Evolutionary conservation across 2,888 invertebrate species (phyloP), one percentile per base, ranked within the genome.

Genomic region (Morpho achilles): DNA sequence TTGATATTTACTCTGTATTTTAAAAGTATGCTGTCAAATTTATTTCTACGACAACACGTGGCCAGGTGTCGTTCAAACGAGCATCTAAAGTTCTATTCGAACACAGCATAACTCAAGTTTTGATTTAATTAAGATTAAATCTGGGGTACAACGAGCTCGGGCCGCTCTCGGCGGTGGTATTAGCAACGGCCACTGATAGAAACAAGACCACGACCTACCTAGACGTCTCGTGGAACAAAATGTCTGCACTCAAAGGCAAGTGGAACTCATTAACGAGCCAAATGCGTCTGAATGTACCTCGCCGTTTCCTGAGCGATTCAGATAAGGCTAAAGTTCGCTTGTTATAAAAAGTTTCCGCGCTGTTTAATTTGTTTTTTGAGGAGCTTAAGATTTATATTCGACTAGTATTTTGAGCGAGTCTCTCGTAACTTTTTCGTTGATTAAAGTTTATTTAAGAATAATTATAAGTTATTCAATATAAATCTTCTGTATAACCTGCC

Each of bases 171-270:
- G 67, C 66, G 7, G 52, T 57, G 23, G 41, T 58, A 6, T 62
- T 66, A 23, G 63, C 66, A 46, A 46, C 60, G 39, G 66, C 60
- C 2, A 53, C 64, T 10, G 72, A 74, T 57, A 56, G 51, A 3
- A 69, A 73, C 55, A 74, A 76, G 47, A 69, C 62, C 16, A 61
- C 73, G 8, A 77, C 73, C 2, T 71, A 74, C 55, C 64, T 79
- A n/a, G 72, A 81, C 62, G 44, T 80, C 16, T 80, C 79, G 0
- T 77, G 77, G 78, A 82, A 80, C 59, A 70, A 69, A 39, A 66
- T 79, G 51, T 59, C 58, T 62, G 4, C 53, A 10, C 49, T 60
- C 48, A 64, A 63, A 62, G 65, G 62, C 63, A 40, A 64, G 50
- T 62, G 47, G 53, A 57, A 60, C 53, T 62, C 55, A 64, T 62